Percentiles rank a stretch among this genome's conserved stretches.
These are phyloP conservation scores for Achroia grisella DNA, from an alignment of 1,140 invertebrate species.

Conservation along the genomic window DNA sequence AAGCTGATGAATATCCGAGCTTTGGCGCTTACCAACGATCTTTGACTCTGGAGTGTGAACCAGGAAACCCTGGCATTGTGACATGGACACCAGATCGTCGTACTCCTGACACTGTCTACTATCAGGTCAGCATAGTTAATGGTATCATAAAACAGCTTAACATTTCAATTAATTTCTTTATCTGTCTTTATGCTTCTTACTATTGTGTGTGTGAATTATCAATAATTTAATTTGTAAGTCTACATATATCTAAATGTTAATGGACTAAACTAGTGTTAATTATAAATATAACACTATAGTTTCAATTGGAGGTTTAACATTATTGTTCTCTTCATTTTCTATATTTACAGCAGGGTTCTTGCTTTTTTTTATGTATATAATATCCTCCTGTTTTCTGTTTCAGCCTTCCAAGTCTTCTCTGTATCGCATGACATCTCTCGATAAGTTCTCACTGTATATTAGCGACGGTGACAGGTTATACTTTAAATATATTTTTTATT, in stretches of 20 bases:
- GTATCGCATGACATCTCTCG: constrained; percentile 54
- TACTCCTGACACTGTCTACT: constrained; percentile 94
- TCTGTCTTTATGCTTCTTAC: too few relatives aligned
- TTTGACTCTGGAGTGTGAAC: constrained; percentile 86
- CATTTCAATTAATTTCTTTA: too few relatives aligned
- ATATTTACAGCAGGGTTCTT: not conserved
- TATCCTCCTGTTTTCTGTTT: constrained; percentile 67
- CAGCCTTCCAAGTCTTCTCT: constrained; percentile 65
- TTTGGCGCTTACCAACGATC: constrained; percentile 93
- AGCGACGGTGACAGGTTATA: constrained; percentile 26
- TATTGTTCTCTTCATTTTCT: too few relatives aligned
- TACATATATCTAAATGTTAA: too few relatives aligned
- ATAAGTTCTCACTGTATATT: constrained; percentile 23
- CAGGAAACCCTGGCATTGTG: constrained; percentile 88
- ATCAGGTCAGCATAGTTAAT: constrained; percentile 78
- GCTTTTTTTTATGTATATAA: constrained; percentile 44
- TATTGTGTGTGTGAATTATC: too few relatives aligned
- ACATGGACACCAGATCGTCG: constrained; percentile 90
- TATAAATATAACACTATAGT: too few relatives aligned
- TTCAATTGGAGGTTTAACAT: too few relatives aligned
- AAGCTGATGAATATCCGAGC: constrained; percentile 86
- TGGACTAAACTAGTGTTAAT: too few relatives aligned
- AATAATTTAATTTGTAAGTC: too few relatives aligned
- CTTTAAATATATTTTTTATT: not conserved
- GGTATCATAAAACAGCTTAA: constrained; percentile 6